Base-by-base conservation (phyloP, 2,888 invertebrate species). In the Eupithecia insigniata region DNA sequence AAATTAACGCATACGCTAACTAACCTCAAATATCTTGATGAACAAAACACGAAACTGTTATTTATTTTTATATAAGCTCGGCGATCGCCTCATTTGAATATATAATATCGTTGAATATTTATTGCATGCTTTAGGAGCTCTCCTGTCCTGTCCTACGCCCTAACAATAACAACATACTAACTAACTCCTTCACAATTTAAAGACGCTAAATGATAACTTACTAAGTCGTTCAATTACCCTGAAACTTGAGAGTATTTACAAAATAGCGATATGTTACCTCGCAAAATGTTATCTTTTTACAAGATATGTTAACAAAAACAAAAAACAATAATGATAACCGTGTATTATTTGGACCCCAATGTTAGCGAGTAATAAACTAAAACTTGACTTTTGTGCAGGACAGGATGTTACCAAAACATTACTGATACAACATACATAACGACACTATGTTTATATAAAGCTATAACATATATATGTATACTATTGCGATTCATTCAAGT, bases 281-380 rank as follows among this genome's bases (percentile, higher is more conserved):
- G 46, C n/a, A n/a, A 30, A n/a, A n/a, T 22, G 10, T 34, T 22
- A 62, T n/a, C 1, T 30, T 36, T 32, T 3, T 10, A 34, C 34
- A 22, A 22, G 6, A 12, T n/a, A 12, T 36, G 36, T 34, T 12
- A 10, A 10, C 18, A 32, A 30, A 22, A 62, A 34, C 22, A 34
- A 62, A n/a, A 26, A 62, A 62, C 16, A 22, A 62, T 36, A 64
- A 70, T 55, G 34, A 58, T 26, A 60, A 67, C 67, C 65, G 60
- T 64, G 70, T 36, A 66, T 66, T n/a, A 62, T 66, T 74, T 74
- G 73, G 73, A 73, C 73, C 73, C 66, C 71, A 74, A 58, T 61
- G 70, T 66, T 66, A 18, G 64, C 67, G 70, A 32, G 58, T 18
- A 30, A 51, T 60, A 6, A 43, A 66, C 39, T 39, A 16, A 66